Evolutionary conservation across 2,113 vertebrate species (phyloP).

Genomic region (Ailuropoda melanoleuca): DNA sequence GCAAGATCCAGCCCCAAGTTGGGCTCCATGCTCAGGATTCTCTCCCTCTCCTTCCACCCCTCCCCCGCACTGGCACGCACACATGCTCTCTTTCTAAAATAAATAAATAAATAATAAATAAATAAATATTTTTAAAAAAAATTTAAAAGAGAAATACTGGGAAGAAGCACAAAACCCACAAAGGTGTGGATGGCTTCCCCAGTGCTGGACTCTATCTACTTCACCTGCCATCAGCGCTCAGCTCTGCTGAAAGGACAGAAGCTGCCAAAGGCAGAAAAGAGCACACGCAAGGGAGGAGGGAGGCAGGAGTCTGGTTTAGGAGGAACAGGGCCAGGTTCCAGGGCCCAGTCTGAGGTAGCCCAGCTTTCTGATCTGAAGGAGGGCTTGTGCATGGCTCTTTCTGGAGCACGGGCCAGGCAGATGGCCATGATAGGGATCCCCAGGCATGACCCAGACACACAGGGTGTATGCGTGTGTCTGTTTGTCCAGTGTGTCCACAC

Average conservation of each 20-base stretch:
- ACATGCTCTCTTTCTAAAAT: too few species aligned
- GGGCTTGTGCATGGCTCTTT: too few species aligned
- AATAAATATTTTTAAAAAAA: neutral
- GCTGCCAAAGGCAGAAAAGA: neutral
- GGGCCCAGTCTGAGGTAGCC: neutral
- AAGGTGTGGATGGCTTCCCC: neutral
- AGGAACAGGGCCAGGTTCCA: neutral
- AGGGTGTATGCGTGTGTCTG: neutral
- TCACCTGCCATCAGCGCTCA: rapidly evolving
- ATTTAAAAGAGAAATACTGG: neutral
- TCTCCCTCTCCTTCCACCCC: too few species aligned
- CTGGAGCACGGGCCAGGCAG: neutral
- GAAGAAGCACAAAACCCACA: neutral
- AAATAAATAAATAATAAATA: too few species aligned
- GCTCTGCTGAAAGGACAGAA: neutral
- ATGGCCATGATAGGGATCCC: neutral
- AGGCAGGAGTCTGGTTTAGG: neutral
- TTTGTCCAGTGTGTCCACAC: too few species aligned
- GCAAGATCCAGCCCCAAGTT: too few species aligned
- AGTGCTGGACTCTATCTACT: neutral
- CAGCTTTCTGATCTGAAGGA: too few species aligned
- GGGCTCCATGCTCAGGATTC: too few species aligned
- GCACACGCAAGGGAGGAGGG: too few species aligned
- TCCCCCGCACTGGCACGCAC: too few species aligned
- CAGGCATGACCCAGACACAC: neutral